Conservation (phyloP, 2,888 invertebrate genomes). For the Sinodicranocentrus sp. region DNA sequence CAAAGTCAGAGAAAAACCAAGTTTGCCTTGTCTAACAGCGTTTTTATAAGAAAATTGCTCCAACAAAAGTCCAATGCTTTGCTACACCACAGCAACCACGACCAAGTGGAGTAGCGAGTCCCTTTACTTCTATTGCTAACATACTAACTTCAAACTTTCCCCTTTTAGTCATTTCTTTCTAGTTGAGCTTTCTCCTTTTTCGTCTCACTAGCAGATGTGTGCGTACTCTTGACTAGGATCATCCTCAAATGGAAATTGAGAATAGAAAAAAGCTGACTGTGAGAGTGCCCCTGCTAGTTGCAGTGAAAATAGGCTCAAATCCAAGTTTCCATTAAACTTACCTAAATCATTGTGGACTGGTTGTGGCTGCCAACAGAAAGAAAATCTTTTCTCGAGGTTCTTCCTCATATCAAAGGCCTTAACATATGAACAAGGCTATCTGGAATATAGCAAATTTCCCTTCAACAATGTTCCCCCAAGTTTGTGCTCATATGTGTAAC, state of each 20-base stretch:
- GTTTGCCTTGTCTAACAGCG: not conserved
- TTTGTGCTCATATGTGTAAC: not conserved
- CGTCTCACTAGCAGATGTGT: constrained; percentile 28
- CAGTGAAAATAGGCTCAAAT: constrained; percentile 66
- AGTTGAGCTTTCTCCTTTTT: not conserved
- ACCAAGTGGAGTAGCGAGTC: not conserved
- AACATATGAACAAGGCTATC: no score
- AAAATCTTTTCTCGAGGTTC: constrained; percentile 19
- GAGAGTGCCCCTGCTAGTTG: no score
- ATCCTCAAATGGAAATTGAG: constrained; percentile 19
- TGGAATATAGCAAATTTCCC: no score
- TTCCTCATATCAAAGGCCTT: no score
- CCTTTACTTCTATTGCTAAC: constrained; percentile 14
- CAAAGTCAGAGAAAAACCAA: constrained; percentile 51
- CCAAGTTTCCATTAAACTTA: constrained; percentile 68
- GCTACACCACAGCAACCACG: constrained; percentile 34
- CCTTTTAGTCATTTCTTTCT: constrained; percentile 34
- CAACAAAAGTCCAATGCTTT: constrained; percentile 18
- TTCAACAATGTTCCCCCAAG: no score
- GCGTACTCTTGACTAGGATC: constrained; percentile 26
- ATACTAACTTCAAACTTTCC: constrained; percentile 41
- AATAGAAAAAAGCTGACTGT: constrained; percentile 21
- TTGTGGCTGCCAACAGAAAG: constrained; percentile 69
- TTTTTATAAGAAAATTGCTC: constrained; percentile 46
- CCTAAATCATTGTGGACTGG: constrained; percentile 75